These are phyloP conservation scores for Tortricodes alternella DNA, from an alignment of 2,888 invertebrate species.

Conservation along the genomic window DNA sequence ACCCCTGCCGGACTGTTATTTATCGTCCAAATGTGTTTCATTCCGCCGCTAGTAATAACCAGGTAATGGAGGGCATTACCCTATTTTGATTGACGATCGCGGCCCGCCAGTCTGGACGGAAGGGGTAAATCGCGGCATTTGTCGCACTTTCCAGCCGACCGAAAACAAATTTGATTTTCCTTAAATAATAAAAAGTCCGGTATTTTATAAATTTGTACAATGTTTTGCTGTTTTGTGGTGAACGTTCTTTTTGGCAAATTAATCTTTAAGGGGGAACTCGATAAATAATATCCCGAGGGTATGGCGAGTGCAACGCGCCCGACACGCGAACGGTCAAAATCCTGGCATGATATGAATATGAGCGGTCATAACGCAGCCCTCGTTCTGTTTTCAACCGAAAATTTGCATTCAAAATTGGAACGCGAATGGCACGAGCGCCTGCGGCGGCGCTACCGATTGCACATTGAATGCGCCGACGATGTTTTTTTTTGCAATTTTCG, in stretches of 20 bases:
- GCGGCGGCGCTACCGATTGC: slow-evolving; percentile 69
- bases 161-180: background rate
- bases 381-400: slow-evolving; percentile 58
- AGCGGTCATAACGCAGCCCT: slow-evolving; percentile 41
- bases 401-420: slow-evolving; percentile 78
- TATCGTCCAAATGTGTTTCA: slow-evolving; percentile 41
- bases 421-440: slow-evolving; percentile 75
- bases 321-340: slow-evolving; percentile 64
- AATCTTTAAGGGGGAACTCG: slow-evolving; percentile 39
- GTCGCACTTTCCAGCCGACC: background rate
- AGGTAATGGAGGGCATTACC: slow-evolving; percentile 38
- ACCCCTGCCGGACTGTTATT: slow-evolving; percentile 46
- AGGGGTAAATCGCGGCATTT: slow-evolving; percentile 12
- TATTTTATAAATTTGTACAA: slow-evolving; percentile 6
- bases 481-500: slow-evolving; percentile 49
- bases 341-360: slow-evolving; percentile 50
- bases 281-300: slow-evolving; percentile 49
- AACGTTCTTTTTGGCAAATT: slow-evolving; percentile 17
- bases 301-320: slow-evolving; percentile 56
- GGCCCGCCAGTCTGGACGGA: slow-evolving; percentile 23
- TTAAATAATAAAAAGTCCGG: background rate
- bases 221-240: background rate
- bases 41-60: slow-evolving; percentile 38
- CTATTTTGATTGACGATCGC: slow-evolving; percentile 34
- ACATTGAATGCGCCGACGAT: slow-evolving; percentile 48